Conservation (phyloP, 2,113 vertebrate genomes). For the Stigmatopora nigra region DNA sequence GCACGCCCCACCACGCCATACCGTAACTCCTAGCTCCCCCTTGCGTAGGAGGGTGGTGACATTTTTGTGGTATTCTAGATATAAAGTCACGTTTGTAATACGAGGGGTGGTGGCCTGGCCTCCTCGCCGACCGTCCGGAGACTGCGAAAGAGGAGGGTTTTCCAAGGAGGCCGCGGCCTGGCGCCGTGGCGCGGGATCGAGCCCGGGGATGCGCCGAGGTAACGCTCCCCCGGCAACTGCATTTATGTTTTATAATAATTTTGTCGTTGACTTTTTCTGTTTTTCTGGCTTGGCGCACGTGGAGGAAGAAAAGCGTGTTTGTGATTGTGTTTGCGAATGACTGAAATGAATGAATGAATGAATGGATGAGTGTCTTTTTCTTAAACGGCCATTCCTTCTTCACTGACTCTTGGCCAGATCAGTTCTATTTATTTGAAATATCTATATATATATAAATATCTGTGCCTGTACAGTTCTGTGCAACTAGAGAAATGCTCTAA, state of each 20-base stretch:
- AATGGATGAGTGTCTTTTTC: conserved; percentile 29
- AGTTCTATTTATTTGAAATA: conserved; percentile 76
- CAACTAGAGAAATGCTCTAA: conserved; percentile 62
- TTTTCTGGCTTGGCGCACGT: conserved; percentile 54
- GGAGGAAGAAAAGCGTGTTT: conserved; percentile 30
- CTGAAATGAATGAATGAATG: conserved; percentile 27
- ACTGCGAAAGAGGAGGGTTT: background rate
- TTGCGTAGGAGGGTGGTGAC: conserved; percentile 14
- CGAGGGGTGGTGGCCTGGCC: conserved; percentile 24
- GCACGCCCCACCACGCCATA: conserved; percentile 13
- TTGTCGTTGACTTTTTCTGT: conserved; percentile 43
- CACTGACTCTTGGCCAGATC: conserved; percentile 57
- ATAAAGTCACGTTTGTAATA: conserved; percentile 28
- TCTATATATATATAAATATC: conserved; percentile 60
- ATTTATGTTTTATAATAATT: conserved; percentile 63
- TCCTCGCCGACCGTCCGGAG: conserved; percentile 4
- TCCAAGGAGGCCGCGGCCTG: conserved; percentile 20
- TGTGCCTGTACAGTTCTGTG: conserved; percentile 76
- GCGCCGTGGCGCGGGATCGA: conserved; percentile 20
- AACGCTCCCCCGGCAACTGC: conserved; percentile 63
- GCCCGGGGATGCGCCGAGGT: conserved; percentile 42
- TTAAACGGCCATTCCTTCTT: conserved; percentile 45
- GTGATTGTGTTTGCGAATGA: conserved; percentile 24
- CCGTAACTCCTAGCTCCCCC: background rate
- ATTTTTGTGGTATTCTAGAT: conserved; percentile 17